Evolutionary conservation across 2,113 vertebrate species (phyloP).

Genomic region (Eulacestoma nigropectus): DNA sequence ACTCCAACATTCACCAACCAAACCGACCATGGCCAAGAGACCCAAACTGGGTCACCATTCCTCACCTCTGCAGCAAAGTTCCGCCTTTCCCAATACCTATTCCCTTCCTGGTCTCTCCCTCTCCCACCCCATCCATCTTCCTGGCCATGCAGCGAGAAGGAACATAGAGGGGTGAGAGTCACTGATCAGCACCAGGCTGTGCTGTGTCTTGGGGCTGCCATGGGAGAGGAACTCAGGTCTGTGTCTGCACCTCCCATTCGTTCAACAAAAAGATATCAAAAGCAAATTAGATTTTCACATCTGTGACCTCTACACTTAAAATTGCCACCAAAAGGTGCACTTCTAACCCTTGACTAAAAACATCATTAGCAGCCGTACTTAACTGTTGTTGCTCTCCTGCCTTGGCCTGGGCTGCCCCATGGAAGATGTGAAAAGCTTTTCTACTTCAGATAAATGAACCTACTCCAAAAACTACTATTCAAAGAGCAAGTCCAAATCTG

Average conservation of each 20-base stretch:
- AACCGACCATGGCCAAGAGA: neutral
- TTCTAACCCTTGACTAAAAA: neutral
- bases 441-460: neutral
- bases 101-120: neutral
- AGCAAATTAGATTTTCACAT: neutral
- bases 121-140: neutral
- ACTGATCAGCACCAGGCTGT: neutral
- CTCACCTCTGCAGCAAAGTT: neutral
- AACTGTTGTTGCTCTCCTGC: neutral
- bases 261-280: neutral
- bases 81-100: neutral
- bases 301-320: neutral
- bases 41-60: neutral
- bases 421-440: neutral
- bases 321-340: neutral
- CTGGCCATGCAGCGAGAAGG: neutral
- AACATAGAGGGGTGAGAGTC: neutral
- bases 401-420: neutral
- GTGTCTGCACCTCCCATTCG: neutral
- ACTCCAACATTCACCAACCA: neutral
- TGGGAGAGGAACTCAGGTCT: neutral
- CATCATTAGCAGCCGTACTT: neutral
- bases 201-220: rapidly evolving
- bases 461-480: neutral
- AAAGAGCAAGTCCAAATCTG: neutral